phyloP scores from a whole-genome alignment of 2,113 vertebrate genomes.

The Dipodomys ordii region DNA sequence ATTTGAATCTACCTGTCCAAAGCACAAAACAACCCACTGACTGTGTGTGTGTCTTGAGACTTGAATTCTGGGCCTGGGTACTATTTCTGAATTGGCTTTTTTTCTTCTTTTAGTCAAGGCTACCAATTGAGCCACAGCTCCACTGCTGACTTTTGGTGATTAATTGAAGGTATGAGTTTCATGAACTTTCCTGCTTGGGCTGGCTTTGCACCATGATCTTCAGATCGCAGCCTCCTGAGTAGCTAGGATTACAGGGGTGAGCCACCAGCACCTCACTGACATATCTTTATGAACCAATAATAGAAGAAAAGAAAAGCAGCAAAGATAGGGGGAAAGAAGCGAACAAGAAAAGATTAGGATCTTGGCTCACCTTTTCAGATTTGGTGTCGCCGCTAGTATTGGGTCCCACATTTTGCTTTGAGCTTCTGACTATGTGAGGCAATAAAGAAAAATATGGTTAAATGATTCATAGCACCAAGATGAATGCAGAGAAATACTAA shows the following conservation, averaged over 20 bases:
- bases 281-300: background rate
- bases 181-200: too few relatives aligned
- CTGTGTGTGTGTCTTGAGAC: too few relatives aligned
- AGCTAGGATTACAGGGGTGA: too few relatives aligned
- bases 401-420: background rate
- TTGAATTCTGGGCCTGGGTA: too few relatives aligned
- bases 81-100: too few relatives aligned
- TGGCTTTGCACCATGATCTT: too few relatives aligned
- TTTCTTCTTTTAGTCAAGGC: too few relatives aligned
- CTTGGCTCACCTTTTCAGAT: background rate
- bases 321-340: background rate
- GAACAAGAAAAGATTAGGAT: background rate
- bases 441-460: constrained; percentile 50
- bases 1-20: background rate
- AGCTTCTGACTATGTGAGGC: constrained; percentile 27
- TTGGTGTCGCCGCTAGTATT: background rate
- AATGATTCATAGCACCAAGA: constrained; percentile 36
- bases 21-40: background rate
- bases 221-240: too few relatives aligned
- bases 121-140: too few relatives aligned
- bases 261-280: too few relatives aligned
- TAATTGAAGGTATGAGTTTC: too few relatives aligned
- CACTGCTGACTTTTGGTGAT: too few relatives aligned
- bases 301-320: background rate
- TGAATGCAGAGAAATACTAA: constrained; percentile 61